Conservation (phyloP, 2,797 vertebrate genomes). For the Poeciliopsis turneri region DNA sequence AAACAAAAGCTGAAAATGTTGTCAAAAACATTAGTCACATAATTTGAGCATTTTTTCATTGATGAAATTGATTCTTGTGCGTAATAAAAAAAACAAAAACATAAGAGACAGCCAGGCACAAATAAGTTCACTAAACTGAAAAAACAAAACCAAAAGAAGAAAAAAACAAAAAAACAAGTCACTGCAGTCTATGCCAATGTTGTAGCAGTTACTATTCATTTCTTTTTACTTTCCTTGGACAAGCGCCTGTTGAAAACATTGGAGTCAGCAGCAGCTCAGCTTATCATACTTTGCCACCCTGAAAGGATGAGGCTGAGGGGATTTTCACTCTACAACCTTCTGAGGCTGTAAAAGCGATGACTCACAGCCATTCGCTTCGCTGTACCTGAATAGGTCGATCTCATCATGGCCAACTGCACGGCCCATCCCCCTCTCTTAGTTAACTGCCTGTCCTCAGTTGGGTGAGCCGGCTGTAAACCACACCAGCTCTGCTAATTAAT, state of each 20-base stretch:
- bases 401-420: conserved; percentile 36
- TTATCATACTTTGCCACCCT: conserved; percentile 27
- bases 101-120: neutral
- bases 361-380: conserved; percentile 36
- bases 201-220: neutral
- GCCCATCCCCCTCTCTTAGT: conserved; percentile 58
- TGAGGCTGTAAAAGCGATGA: conserved; percentile 41
- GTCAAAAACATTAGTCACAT: neutral
- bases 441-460: conserved; percentile 63
- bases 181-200: neutral
- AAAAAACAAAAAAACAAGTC: neutral
- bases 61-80: neutral
- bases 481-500: conserved; percentile 85
- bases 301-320: conserved; percentile 11
- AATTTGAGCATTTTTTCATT: neutral
- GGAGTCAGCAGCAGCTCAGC: conserved; percentile 2
- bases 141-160: neutral
- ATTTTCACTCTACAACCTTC: conserved; percentile 19
- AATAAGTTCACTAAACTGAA: neutral
- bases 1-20: neutral
- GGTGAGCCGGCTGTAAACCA: conserved; percentile 79
- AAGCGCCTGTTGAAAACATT: conserved; percentile 14
- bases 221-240: conserved; percentile 9
- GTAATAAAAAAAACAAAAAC: neutral
- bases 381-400: conserved; percentile 49